Evolutionary conservation across 2,888 invertebrate genomes (phyloP).

Genomic region (Erebia aethiops): DNA sequence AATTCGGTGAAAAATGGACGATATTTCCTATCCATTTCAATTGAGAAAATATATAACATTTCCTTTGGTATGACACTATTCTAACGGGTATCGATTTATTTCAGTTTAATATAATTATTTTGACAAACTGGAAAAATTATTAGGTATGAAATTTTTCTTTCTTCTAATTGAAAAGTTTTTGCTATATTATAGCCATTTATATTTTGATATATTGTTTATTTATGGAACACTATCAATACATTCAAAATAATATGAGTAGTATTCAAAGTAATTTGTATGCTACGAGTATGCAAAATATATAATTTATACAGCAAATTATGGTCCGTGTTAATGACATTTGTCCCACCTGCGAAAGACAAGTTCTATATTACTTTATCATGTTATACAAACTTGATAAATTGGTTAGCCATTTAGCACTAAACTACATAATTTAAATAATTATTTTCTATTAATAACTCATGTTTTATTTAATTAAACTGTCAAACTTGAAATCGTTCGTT

Average conservation of each 20-base stretch:
- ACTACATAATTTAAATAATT: constrained; percentile 12
- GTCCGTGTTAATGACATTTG: constrained; percentile 1
- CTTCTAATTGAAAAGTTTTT: no score
- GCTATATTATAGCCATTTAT: no score
- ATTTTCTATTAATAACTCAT: constrained; percentile 6
- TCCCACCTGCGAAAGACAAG: constrained; percentile 8
- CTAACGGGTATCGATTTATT: no score
- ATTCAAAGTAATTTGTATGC: neutral
- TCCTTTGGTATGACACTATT: no score
- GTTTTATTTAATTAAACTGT: no score
- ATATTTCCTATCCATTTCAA: no score
- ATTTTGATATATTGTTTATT: no score
- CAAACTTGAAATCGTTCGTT: neutral
- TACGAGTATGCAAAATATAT: neutral
- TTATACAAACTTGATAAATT: neutral
- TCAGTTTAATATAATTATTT: no score
- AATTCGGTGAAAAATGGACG: no score
- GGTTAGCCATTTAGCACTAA: neutral
- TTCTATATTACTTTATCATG: neutral
- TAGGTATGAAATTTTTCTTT: no score
- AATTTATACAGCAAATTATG: neutral
- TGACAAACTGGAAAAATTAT: no score
- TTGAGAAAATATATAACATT: no score
- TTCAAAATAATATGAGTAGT: neutral
- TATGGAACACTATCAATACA: neutral